phyloP scores from a whole-genome alignment of 1,140 invertebrate genomes.

The Rhopalosiphum maidis region DNA sequence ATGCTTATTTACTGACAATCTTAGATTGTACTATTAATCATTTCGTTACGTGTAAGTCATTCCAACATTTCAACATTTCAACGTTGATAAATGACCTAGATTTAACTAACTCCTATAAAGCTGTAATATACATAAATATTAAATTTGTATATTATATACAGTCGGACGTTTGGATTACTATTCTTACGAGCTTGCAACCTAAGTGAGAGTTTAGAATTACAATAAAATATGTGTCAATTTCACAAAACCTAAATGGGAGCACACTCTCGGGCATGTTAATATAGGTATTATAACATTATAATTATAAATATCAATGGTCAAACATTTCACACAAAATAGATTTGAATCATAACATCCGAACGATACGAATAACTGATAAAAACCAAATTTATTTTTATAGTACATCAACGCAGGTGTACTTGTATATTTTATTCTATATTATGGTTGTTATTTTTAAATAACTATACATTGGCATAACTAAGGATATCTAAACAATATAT shows the following conservation, averaged over 20 bases:
- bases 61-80: slow-evolving; percentile 1
- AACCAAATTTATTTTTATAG: background rate
- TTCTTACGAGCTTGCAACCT: background rate
- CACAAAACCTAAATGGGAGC: background rate
- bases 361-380: background rate
- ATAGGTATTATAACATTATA: background rate
- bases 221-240: background rate
- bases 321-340: background rate
- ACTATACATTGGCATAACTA: background rate
- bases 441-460: background rate
- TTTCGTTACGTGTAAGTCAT: background rate
- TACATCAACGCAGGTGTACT: background rate
- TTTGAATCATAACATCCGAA: no score
- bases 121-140: background rate
- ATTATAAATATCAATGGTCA: background rate
- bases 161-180: background rate
- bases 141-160: background rate
- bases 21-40: background rate
- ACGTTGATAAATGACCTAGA: slow-evolving; percentile 21
- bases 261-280: background rate
- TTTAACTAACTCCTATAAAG: background rate
- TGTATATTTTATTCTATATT: background rate
- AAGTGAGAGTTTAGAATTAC: background rate
- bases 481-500: background rate
- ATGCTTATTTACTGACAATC: background rate